Evolutionary conservation across 2,888 invertebrate genomes (phyloP), one percentile per base, ranked within the genome.

Genomic region (Sphaerophoria rueppellii): DNA sequence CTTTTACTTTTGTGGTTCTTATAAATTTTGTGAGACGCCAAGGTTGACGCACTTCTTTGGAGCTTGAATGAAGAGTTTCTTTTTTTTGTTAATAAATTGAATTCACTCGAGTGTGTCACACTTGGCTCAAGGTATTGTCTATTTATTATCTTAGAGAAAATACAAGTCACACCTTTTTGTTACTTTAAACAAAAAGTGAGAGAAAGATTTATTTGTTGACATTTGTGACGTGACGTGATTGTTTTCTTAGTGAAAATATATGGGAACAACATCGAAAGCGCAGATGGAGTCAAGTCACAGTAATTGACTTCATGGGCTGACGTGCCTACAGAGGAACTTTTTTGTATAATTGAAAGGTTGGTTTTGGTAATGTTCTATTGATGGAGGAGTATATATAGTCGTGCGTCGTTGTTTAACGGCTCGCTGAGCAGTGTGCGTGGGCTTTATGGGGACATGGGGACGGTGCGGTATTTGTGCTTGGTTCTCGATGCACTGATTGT

Each of bases 121-220:
- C 12, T 50, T 5, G 35, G 35, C 60, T 52, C 4, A 24, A 46
- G 24, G 7, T 50, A 16, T 50, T 50, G 54, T 67, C 40, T 67
- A 54, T 67, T 67, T 40, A 67, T 54, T 67, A 32, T 46, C 4
- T 67, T 54, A 5, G 35, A 34, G 32, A 24, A 67, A 24, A 32
- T 40, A 7, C 48, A 81, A 81, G 81, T 81, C 81, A 81, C 81
- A 81, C 81, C 81, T 81, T 81, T 55, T 67, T 76, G 65, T 9
- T 61, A 40, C 52, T 52, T 32, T 43, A 65, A 24, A 24, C 24
- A 24, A 24, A 24, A 76, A 65, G 57, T 70, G 70, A 48, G 71
- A 76, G 48, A 71, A 40, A 76, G 60, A 76, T 71, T 74, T 72
- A 54, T 57, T 57, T 35, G 69, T 34, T 69, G 65, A 65, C 78